These are phyloP conservation scores for Zapus hudsonius DNA, from an alignment of 2,113 vertebrate species.

Conservation along the genomic window DNA sequence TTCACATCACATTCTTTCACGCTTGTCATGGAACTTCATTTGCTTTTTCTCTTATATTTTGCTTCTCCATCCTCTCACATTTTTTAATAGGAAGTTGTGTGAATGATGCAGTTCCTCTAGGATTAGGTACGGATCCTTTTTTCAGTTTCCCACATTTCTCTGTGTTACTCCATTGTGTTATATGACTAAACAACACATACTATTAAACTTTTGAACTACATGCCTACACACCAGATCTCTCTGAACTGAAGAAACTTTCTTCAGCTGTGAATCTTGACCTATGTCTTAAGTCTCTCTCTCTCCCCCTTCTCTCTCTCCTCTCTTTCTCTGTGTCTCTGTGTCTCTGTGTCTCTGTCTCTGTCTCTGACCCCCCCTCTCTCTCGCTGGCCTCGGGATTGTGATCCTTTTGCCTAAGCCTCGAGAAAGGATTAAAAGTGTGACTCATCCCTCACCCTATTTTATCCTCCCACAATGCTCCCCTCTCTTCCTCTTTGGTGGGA, in stretches of 20 bases:
- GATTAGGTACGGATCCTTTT: not conserved
- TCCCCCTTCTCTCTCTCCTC: not conserved
- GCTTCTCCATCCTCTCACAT: not conserved
- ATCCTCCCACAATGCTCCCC: rapidly evolving
- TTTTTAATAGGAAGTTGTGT: not conserved
- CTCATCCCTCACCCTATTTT: not conserved
- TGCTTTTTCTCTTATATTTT: not conserved
- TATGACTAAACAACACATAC: not conserved
- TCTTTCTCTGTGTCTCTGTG: not conserved
- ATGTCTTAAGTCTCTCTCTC: not conserved
- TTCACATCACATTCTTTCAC: not conserved
- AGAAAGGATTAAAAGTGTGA: too few relatives aligned
- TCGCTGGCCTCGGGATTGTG: too few relatives aligned
- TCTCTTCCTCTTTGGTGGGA: rapidly evolving
- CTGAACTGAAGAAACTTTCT: not conserved
- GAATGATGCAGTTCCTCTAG: not conserved
- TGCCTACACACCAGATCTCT: not conserved
- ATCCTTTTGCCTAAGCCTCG: too few relatives aligned
- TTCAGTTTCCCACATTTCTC: not conserved
- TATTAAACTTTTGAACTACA: not conserved
- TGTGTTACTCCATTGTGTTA: not conserved
- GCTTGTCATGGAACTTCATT: not conserved
- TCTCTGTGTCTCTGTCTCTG: not conserved
- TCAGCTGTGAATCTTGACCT: not conserved
- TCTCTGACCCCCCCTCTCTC: too few relatives aligned